phyloP scores from a whole-genome alignment of 2,888 invertebrate genomes.

The Tuberolachnus salignus region DNA sequence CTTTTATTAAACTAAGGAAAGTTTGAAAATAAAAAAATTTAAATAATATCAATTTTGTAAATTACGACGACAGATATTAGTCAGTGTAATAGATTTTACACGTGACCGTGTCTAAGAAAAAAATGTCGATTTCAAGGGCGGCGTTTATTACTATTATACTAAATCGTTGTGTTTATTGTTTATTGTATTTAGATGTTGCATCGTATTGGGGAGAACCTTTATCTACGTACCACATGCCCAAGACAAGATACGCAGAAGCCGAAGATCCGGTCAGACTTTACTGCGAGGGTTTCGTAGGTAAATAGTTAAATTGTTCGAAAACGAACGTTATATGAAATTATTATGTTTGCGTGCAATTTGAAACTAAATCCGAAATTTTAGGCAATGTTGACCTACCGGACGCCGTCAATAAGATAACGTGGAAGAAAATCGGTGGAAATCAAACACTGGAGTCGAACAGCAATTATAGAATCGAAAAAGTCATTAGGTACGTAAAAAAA shows the following conservation, averaged over 20 bases:
- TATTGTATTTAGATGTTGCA: slow-evolving; percentile 59
- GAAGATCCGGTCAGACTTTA: slow-evolving; percentile 72
- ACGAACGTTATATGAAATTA: background rate
- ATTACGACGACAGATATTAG: too few relatives aligned
- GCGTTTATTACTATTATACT: too few relatives aligned
- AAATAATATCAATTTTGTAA: too few relatives aligned
- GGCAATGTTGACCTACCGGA: slow-evolving; percentile 74
- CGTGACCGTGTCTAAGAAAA: too few relatives aligned
- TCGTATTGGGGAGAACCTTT: slow-evolving; percentile 64
- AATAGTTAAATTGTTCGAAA: slow-evolving; percentile 61
- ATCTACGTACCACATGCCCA: slow-evolving; percentile 71
- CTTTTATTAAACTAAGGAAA: too few relatives aligned
- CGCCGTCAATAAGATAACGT: slow-evolving; percentile 73
- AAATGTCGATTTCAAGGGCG: too few relatives aligned
- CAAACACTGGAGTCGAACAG: slow-evolving; percentile 62
- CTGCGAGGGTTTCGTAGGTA: slow-evolving; percentile 80
- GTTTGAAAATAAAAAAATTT: too few relatives aligned
- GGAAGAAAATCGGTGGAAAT: slow-evolving; percentile 71
- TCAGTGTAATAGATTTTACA: too few relatives aligned
- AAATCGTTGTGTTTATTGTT: slow-evolving; percentile 27
- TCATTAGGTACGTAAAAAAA: slow-evolving; percentile 63
- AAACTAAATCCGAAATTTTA: too few relatives aligned
- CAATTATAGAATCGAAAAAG: slow-evolving; percentile 63
- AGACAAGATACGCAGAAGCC: slow-evolving; percentile 69
- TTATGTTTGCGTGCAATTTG: too few relatives aligned